A percentile compares a stretch with the other conserved stretches of the same genome.
These are phyloP conservation scores for Cyanocitta stelleri DNA, from an alignment of 2,113 vertebrate genomes.

Conservation along the genomic window DNA sequence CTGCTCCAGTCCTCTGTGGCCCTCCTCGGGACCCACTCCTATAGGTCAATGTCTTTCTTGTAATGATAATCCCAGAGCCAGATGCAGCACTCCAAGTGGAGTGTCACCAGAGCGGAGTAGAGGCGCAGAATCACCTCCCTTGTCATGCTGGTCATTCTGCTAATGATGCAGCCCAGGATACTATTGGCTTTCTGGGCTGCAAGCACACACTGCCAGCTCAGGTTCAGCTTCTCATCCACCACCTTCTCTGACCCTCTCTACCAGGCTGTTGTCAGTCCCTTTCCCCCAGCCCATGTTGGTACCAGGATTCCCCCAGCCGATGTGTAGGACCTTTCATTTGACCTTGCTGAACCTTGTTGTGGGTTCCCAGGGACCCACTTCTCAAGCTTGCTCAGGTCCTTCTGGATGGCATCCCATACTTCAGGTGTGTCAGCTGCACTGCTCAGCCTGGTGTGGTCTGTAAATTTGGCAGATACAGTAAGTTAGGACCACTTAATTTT, in stretches of 20 bases:
- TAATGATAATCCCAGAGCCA: neutral
- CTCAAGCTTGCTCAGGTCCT: neutral
- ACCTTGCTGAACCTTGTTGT: neutral
- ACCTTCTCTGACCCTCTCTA: neutral
- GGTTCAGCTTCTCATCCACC: neutral
- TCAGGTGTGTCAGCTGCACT: neutral
- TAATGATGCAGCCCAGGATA: neutral
- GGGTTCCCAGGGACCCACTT: neutral
- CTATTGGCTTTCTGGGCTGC: neutral
- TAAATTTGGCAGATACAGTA: neutral
- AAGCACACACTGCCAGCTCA: neutral
- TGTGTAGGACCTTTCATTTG: neutral
- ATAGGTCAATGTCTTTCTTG: neutral
- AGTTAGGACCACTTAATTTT: neutral
- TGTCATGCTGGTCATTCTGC: accelerated
- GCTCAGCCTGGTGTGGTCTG: neutral
- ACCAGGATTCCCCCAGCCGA: accelerated
- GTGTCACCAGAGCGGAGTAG: accelerated
- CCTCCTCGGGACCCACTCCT: neutral
- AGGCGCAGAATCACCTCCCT: neutral
- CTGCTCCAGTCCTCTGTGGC: neutral
- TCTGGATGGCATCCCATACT: neutral
- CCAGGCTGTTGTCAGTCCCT: neutral
- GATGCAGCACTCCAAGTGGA: neutral
- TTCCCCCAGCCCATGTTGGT: accelerated